Conservation (phyloP, 2,888 invertebrate genomes). For the Eupelmus urozonus region DNA sequence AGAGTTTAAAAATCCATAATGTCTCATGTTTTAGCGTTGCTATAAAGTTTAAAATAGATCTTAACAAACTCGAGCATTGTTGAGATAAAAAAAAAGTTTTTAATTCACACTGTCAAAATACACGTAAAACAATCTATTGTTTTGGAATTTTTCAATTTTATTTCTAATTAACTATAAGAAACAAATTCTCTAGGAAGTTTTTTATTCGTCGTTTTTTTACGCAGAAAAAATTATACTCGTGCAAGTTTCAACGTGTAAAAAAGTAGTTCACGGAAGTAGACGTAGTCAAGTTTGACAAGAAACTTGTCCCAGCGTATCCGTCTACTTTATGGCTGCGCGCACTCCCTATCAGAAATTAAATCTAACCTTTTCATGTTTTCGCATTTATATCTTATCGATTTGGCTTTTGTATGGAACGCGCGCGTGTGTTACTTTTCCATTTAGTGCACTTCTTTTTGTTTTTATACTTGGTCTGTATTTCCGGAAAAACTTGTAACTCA, state of each 20-base stretch:
- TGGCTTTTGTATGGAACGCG: not conserved
- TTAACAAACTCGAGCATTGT: no score
- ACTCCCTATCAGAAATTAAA: slow-evolving; percentile 5
- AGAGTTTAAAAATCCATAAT: no score
- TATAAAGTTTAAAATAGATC: no score
- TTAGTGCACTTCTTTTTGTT: not conserved
- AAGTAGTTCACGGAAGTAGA: not conserved
- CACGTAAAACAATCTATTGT: no score
- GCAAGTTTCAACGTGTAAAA: not conserved
- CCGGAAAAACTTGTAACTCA: not conserved
- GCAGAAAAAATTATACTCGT: not conserved
- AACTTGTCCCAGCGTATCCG: not conserved
- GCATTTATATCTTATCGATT: not conserved
- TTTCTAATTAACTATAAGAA: no score
- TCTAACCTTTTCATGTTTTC: not conserved
- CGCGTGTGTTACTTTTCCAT: not conserved
- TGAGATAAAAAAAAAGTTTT: no score
- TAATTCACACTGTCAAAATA: no score
- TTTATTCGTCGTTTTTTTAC: not conserved
- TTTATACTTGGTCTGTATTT: not conserved
- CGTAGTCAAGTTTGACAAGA: not conserved
- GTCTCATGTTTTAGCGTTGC: not conserved
- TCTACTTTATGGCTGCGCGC: not conserved
- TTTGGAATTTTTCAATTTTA: no score
- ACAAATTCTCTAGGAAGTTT: not conserved